Conservation (phyloP, 1,140 invertebrate genomes). For the Thereuonema tuberculata region DNA sequence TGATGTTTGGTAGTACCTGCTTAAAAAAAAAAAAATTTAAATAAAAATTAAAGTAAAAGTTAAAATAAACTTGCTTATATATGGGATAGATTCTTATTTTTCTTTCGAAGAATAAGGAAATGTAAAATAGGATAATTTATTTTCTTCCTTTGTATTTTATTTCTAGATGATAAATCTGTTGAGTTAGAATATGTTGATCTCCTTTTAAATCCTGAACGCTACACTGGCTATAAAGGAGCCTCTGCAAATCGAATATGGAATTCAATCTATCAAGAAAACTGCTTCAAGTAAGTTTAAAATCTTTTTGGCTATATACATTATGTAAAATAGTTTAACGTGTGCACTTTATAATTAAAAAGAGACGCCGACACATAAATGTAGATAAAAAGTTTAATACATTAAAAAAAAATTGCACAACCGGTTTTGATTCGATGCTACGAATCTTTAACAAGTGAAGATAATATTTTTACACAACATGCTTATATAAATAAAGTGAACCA, state of each 20-base stretch:
- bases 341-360: too few relatives aligned
- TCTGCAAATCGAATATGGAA: constrained; percentile 93
- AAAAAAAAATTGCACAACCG: too few relatives aligned
- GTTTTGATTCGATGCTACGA: too few relatives aligned
- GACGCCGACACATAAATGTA: too few relatives aligned
- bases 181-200: constrained; percentile 83
- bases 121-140: neutral
- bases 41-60: neutral
- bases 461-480: too few relatives aligned
- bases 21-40: too few relatives aligned
- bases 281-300: constrained; percentile 80
- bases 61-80: neutral
- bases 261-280: constrained; percentile 97
- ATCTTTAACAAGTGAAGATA: too few relatives aligned
- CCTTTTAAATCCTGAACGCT: constrained; percentile 88
- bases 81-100: neutral
- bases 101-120: neutral
- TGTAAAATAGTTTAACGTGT: too few relatives aligned
- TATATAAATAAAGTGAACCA: too few relatives aligned
- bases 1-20: too few relatives aligned
- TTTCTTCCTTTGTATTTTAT: neutral
- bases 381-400: too few relatives aligned
- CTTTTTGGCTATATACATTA: too few relatives aligned
- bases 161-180: constrained; percentile 51
- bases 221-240: constrained; percentile 86